Evolutionary conservation across 2,888 invertebrate species (phyloP), one percentile per base, ranked within the genome.

Genomic region (Hartigia nigra): DNA sequence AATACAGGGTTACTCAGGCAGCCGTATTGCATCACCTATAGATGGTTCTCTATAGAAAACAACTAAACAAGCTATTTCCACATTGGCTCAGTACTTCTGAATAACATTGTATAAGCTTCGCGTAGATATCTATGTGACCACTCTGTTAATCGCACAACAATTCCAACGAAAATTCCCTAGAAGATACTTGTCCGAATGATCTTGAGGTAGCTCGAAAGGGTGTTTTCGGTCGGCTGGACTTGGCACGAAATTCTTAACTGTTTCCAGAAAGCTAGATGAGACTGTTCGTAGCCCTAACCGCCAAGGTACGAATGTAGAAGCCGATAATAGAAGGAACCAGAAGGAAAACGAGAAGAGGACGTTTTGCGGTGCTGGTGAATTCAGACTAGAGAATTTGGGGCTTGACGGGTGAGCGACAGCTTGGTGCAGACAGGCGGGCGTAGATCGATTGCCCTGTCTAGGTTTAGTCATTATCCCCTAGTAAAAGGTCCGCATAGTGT

Each of bases 381-480:
- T 82, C 79, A 77, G 77, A 69, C 75, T 77, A 82, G 79, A 76
- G 81, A 72, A 74, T 80, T 78, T 77, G 76, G 74, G 78, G 77
- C 78, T 23, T 80, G 81, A 80, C 79, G 69, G 82, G 77, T 85
- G 83, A 87, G 82, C 82, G 85, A 84, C 83, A 81, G 81, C 77
- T 80, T 70, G 77, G 77, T 77, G 82, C 82, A 79, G 83, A 83
- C 82, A 78, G 83, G 79, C 83, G 82, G 86, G 84, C 86, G 81
- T 82, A 86, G 84, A 87, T 87, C 86, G 87, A 87, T 87, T 85
- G 82, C 86, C 70, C 79, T 78, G 80, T 80, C 82, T 72, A 81
- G 81, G 84, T 81, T 84, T 82, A 70, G 78, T 76, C 78, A 76
- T 78, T 78, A 78, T 76, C 70, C 75, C 82, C 81, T 69, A 75